Percentiles rank a stretch among this genome's conserved stretches.
These are phyloP conservation scores for Cantharis rufa DNA, from an alignment of 2,888 invertebrate genomes.

Conservation along the genomic window DNA sequence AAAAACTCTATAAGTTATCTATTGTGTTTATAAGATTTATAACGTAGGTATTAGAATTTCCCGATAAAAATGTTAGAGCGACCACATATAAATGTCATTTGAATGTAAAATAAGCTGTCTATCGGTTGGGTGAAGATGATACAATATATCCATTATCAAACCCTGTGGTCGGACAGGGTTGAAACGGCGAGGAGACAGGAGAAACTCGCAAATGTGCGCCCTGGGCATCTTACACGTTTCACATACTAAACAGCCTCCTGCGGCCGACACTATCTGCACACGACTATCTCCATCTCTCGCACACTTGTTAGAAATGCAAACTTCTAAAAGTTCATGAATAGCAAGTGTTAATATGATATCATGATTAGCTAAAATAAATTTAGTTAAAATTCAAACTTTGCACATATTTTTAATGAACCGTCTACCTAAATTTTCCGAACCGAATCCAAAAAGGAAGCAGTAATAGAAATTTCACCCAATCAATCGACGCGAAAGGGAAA, in stretches of 20 bases:
- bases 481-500: background rate
- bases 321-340: slow-evolving; percentile 28
- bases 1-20: background rate
- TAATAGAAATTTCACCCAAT: background rate
- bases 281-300: slow-evolving; percentile 26
- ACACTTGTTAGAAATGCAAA: slow-evolving; percentile 20
- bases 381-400: background rate
- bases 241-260: slow-evolving; percentile 53
- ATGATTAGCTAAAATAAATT: slow-evolving; percentile 7
- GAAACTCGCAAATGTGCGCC: slow-evolving; percentile 50
- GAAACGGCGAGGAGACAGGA: slow-evolving; percentile 31
- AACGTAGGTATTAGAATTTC: background rate
- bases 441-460: background rate
- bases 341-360: slow-evolving; percentile 24
- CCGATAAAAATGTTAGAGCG: background rate
- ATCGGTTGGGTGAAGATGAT: slow-evolving; percentile 49
- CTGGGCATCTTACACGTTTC: slow-evolving; percentile 54
- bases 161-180: slow-evolving; percentile 40
- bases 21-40: slow-evolving; percentile 1
- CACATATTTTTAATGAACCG: background rate
- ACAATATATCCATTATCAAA: slow-evolving; percentile 55
- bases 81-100: slow-evolving; percentile 30
- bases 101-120: slow-evolving; percentile 43
- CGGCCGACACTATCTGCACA: slow-evolving; percentile 37
- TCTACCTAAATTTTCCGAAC: background rate